Base-by-base conservation (phyloP, 35 echinoderm and acorn worm species). In the Hemicentrotus pulcherrimus region DNA sequence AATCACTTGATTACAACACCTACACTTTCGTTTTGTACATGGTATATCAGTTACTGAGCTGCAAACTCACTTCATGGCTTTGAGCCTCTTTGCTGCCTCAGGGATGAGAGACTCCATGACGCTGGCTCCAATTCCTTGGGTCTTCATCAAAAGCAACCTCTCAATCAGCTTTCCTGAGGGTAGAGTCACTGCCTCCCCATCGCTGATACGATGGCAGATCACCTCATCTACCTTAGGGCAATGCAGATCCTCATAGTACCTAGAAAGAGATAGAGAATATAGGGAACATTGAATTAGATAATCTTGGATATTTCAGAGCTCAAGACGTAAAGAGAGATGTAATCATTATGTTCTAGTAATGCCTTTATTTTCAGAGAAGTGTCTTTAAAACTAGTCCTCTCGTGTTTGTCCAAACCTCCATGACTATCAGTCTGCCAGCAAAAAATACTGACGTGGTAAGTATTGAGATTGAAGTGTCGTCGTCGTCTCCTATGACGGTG, bases 151-250 rank as follows among this genome's bases (percentile, higher is more conserved):
- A 30, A 99, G 94, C 35, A 99, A 88, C 46, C 98, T 95, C 71
- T 99, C 98, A 97, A 99, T 97, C 60, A 99, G 46, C 91, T 99
- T 99, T 0, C 98, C 98, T n/a, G 97, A 96, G 0, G 97, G 94
- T 31, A 99, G 95, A 52, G 59, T 94, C 46, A 99, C 94, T 14
- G 70, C 50, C 65, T 99, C 97, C 24, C 96, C 97, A 16, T 47
- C 31, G 48, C 94, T 46, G 48, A 99, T 47, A 55, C 97, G 31
- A 46, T 96, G 91, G 22, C 71, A 61, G 61, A 99, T 97, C 2
- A 97, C 94, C 4, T 91, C 19, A 92, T 97, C 97, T 46, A 97
- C 97, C 85, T 94, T 94, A 35, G 94, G 24, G 32, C 98, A 97
- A 22, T 88, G n/a, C 32, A 99, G 92, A 45, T 99, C 98, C 89